Evolutionary conservation across 1,140 invertebrate species (phyloP).

Genomic region (Triops longicaudatus): DNA sequence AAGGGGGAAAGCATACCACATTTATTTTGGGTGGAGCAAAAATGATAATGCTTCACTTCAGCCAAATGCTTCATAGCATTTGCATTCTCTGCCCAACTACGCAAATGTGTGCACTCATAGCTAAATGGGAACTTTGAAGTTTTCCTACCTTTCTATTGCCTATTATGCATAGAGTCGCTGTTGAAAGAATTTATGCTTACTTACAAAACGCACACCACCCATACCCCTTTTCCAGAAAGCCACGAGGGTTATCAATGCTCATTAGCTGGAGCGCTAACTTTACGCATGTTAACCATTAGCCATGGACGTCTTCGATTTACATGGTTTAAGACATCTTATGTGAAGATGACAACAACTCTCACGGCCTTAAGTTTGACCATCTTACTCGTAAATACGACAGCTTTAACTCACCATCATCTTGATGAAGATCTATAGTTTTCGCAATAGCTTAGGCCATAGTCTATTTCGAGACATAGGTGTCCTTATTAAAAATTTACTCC

Average conservation of each 20-base stretch:
- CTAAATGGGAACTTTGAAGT: background rate
- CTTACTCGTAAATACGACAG: background rate
- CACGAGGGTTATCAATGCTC: background rate
- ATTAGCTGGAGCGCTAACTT: background rate
- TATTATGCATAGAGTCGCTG: background rate
- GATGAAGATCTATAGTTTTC: background rate
- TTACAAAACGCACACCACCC: background rate
- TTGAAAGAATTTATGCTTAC: background rate
- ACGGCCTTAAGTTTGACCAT: background rate
- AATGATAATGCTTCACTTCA: background rate
- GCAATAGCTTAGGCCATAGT: no score
- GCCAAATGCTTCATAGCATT: background rate
- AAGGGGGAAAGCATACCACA: background rate
- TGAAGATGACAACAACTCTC: background rate
- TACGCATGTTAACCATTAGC: slow-evolving; percentile 1
- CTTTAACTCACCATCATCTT: background rate
- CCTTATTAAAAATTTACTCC: no score
- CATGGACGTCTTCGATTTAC: background rate
- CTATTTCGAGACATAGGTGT: no score
- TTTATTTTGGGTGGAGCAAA: background rate
- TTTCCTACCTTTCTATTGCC: no score
- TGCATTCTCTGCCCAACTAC: background rate
- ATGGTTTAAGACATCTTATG: background rate
- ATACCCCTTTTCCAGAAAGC: background rate
- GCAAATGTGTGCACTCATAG: background rate